Conservation (phyloP, 2,797 vertebrate genomes). For the Erithacus rubecula region DNA sequence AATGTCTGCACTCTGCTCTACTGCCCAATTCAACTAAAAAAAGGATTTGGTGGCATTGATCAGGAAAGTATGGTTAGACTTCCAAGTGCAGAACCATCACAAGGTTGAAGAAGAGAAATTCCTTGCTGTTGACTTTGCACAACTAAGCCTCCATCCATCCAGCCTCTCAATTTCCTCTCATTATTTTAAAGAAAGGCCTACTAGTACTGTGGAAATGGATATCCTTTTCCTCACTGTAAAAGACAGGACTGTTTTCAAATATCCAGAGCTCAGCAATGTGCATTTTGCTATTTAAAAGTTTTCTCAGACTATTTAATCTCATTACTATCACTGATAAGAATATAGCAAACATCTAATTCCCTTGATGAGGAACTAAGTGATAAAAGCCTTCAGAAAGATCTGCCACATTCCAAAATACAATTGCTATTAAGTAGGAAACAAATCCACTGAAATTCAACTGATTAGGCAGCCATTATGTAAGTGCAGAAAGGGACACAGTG, state of each 20-base stretch:
- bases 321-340: conserved; percentile 23
- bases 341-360: conserved; percentile 21
- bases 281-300: conserved; percentile 15
- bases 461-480: not conserved
- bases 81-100: not conserved
- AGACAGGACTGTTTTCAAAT: conserved; percentile 22
- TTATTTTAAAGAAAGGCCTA: not conserved
- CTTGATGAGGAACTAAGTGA: not conserved
- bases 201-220: not conserved
- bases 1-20: not conserved
- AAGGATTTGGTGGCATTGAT: not conserved
- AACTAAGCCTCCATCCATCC: not conserved
- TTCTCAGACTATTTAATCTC: conserved; percentile 23
- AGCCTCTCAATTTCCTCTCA: not conserved
- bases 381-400: conserved; percentile 10
- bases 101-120: not conserved
- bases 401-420: not conserved
- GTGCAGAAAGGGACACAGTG: not conserved
- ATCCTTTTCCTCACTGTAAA: not conserved
- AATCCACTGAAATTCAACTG: not conserved
- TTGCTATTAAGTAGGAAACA: conserved; percentile 8
- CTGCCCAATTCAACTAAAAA: not conserved
- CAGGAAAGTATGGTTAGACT: not conserved
- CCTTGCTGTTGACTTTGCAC: not conserved
- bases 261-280: not conserved